Percentiles rank a stretch among this genome's conserved stretches.
These are phyloP conservation scores for Motacilla alba DNA, from an alignment of 2,113 vertebrate genomes.

Conservation along the genomic window DNA sequence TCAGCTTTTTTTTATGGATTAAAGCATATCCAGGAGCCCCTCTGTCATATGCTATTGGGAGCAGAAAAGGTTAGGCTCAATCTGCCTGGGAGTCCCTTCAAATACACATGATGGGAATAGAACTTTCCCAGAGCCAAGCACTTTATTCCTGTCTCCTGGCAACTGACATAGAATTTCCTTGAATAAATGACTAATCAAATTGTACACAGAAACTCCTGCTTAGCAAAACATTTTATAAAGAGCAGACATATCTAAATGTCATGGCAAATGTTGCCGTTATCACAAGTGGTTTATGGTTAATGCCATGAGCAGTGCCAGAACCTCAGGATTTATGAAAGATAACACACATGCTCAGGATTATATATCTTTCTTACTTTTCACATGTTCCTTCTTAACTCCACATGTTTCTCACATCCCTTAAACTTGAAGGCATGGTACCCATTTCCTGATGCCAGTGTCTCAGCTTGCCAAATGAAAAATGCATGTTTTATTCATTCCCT, in stretches of 20 bases:
- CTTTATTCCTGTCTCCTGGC: neutral
- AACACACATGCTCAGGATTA: neutral
- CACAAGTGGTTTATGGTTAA: neutral
- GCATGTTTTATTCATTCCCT: neutral
- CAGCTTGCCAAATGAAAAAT: neutral
- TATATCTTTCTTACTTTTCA: neutral
- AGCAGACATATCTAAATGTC: neutral
- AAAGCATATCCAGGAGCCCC: neutral
- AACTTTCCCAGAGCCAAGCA: neutral
- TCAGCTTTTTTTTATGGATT: neutral
- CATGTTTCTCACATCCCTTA: neutral
- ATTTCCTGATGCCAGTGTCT: neutral
- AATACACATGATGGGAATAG: neutral
- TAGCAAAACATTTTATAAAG: neutral
- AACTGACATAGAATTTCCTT: neutral
- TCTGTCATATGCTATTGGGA: neutral
- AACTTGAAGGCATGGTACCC: neutral
- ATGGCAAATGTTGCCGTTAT: neutral
- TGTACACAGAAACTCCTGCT: neutral
- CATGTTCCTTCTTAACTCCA: neutral
- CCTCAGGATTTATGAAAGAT: neutral
- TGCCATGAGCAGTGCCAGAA: neutral
- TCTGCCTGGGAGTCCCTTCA: neutral
- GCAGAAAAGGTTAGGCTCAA: neutral
- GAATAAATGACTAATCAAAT: slow-evolving; percentile 21